Conservation (phyloP, 2,113 vertebrate genomes). For the Plecturocebus donacophilus region DNA sequence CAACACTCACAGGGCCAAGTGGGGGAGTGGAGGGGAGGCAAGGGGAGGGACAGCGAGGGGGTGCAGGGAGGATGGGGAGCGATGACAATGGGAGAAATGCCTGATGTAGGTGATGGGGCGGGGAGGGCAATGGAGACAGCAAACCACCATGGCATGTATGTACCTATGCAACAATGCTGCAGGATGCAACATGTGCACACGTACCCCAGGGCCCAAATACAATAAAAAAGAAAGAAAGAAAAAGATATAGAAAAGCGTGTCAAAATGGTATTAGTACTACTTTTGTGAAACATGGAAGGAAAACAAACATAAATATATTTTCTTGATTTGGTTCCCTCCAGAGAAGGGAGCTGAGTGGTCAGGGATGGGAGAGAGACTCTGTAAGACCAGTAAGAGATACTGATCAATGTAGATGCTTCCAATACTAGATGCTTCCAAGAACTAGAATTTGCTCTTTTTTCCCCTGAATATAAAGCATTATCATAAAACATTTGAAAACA, state of each 20-base stretch:
- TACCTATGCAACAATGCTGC: too few species aligned
- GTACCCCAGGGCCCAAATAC: too few species aligned
- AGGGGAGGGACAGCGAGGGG: too few species aligned
- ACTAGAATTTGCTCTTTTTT: background rate
- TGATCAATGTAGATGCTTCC: background rate
- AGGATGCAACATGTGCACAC: too few species aligned
- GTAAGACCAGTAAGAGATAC: background rate
- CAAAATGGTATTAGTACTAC: background rate
- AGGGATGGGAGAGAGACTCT: background rate
- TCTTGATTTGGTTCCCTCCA: background rate
- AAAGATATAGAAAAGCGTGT: background rate
- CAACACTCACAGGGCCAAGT: too few species aligned
- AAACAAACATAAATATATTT: background rate
- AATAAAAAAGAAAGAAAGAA: background rate
- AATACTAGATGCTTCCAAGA: constrained; percentile 1
- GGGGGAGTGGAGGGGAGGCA: too few species aligned
- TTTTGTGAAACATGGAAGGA: background rate
- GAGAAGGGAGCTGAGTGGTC: background rate
- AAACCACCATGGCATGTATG: too few species aligned
- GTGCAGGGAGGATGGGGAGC: too few species aligned
- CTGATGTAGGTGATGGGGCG: too few species aligned
- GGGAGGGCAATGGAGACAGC: too few species aligned
- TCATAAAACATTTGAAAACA: background rate
- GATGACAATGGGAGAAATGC: too few species aligned
- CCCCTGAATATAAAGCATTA: background rate